A percentile compares a stretch with the other conserved stretches of the same genome.
phyloP scores from a whole-genome alignment of 1,140 invertebrate genomes.

The Rhyacophila brunnea region DNA sequence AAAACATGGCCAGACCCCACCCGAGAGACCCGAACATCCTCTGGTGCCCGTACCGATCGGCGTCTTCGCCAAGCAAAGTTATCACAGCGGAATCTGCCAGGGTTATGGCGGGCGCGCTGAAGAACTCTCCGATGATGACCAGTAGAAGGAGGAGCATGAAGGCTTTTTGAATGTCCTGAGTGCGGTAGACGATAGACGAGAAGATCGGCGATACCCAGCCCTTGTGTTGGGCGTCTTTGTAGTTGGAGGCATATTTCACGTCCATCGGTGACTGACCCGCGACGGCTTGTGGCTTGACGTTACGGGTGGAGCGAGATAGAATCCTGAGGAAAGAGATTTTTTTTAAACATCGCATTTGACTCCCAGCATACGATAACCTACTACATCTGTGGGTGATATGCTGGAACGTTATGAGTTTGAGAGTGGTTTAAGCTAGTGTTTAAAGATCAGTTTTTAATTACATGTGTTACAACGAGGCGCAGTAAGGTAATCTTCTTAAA shows the following conservation, averaged over 20 bases:
- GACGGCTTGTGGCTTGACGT: slow-evolving; percentile 14
- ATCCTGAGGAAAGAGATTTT: too few relatives aligned
- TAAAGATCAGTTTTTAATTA: too few relatives aligned
- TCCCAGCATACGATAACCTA: too few relatives aligned
- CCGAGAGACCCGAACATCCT: slow-evolving; percentile 98
- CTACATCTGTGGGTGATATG: too few relatives aligned
- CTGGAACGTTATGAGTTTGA: too few relatives aligned
- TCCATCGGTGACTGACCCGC: slow-evolving; percentile 59
- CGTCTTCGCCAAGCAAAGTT: slow-evolving; percentile 86
- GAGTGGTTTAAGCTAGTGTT: too few relatives aligned
- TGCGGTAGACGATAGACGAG: slow-evolving; percentile 86
- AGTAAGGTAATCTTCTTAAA: too few relatives aligned
- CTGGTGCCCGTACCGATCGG: slow-evolving; percentile 92
- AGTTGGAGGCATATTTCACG: slow-evolving; percentile 80
- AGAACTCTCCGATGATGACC: slow-evolving; percentile 96
- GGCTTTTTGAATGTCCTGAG: slow-evolving; percentile 89
- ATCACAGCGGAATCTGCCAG: slow-evolving; percentile 95
- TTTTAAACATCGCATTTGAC: too few relatives aligned
- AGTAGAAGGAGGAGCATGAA: slow-evolving; percentile 92
- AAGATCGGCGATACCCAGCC: slow-evolving; percentile 89
- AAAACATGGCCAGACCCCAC: slow-evolving; percentile 98
- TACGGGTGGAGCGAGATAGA: slow-evolving; percentile 12
- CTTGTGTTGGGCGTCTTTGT: slow-evolving; percentile 69
- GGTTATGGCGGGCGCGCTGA: slow-evolving; percentile 94
- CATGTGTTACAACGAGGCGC: too few relatives aligned